Evolutionary conservation across 1,140 invertebrate genomes (phyloP).

Genomic region (Drosophila hydei): DNA sequence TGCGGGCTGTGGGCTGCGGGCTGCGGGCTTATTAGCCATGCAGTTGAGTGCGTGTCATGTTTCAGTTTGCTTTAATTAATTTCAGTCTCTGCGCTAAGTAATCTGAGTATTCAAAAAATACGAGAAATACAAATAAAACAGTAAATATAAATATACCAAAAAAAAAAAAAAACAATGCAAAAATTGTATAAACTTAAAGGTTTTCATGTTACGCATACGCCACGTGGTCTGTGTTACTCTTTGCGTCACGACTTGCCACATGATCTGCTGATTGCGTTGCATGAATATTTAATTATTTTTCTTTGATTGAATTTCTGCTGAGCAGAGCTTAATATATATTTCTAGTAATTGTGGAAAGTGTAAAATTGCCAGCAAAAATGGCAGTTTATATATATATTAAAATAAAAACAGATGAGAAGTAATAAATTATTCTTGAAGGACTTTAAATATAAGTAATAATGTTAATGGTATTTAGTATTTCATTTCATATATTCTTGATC

Average conservation of each 20-base stretch:
- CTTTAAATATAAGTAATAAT: too few species aligned
- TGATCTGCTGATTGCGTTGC: not conserved
- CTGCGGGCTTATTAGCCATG: constrained; percentile 42
- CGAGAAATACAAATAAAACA: not conserved
- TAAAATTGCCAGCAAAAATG: too few species aligned
- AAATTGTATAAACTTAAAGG: constrained; percentile 32
- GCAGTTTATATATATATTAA: too few species aligned
- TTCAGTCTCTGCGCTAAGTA: constrained; percentile 42
- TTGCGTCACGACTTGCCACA: not conserved
- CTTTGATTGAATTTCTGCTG: not conserved
- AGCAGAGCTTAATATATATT: too few species aligned
- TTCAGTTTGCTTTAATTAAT: constrained; percentile 76
- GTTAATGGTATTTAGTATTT: too few species aligned
- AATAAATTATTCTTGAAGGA: too few species aligned
- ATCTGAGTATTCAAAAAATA: constrained; percentile 37
- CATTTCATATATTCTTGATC: too few species aligned
- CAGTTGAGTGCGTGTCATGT: constrained; percentile 63
- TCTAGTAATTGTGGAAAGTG: too few species aligned
- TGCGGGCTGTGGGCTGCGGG: not conserved
- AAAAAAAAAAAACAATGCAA: not conserved
- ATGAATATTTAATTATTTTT: constrained; percentile 1
- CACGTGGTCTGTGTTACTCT: not conserved
- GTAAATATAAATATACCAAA: constrained; percentile 10
- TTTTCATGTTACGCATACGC: constrained; percentile 18
- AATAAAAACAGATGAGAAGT: too few species aligned